Conservation (phyloP, 2,113 vertebrate genomes). For the Acrocephalus arundinaceus region DNA sequence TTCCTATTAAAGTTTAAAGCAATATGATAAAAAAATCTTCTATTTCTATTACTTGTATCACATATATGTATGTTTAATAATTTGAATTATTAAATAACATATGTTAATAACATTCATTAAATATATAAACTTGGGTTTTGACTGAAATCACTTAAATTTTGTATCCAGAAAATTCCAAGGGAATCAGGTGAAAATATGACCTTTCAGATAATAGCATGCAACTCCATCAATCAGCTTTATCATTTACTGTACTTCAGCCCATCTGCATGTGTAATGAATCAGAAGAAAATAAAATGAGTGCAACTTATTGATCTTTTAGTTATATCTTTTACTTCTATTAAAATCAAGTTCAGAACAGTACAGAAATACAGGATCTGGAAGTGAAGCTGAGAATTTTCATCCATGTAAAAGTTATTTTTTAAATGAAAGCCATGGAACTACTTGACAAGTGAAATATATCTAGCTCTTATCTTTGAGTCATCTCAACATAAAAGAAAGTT, state of each 20-base stretch:
- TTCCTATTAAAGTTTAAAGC: neutral
- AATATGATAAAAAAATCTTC: neutral
- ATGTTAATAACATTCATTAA: neutral
- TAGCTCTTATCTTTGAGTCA: conserved; percentile 3
- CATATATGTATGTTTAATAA: neutral
- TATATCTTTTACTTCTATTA: neutral
- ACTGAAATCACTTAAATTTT: conserved; percentile 34
- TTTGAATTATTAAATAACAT: neutral
- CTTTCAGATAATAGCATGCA: conserved; percentile 49
- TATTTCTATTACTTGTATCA: neutral
- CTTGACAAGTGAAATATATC: neutral
- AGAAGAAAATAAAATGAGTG: conserved; percentile 43
- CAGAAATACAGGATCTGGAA: neutral
- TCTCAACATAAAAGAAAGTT: neutral
- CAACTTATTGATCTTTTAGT: neutral
- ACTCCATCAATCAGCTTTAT: conserved; percentile 59
- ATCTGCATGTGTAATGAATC: conserved; percentile 32
- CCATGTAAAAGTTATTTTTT: neutral
- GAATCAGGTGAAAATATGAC: conserved; percentile 64
- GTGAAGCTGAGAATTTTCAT: neutral
- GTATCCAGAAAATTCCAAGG: conserved; percentile 55
- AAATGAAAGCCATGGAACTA: neutral
- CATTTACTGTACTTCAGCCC: neutral
- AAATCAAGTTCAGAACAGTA: neutral
- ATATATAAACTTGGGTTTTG: neutral